Base-by-base conservation (phyloP, 2,888 invertebrate species). In the Hypolimnas misippus region DNA sequence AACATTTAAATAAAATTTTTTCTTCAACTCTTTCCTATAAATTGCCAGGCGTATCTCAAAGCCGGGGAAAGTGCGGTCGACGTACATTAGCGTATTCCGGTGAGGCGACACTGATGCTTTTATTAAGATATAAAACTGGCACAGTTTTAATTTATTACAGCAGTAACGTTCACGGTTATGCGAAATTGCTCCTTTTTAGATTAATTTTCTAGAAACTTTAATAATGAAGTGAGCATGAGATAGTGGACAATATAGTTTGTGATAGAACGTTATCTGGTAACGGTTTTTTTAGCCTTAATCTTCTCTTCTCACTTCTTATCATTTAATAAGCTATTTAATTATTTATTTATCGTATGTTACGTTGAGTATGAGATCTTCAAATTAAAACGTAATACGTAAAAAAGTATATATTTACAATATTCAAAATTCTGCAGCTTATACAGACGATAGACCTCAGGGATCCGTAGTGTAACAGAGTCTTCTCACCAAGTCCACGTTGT, bases 131-230 rank as follows among this genome's bases (percentile, higher is more conserved):
- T 42, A 35, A 17, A 60, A 60, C 14, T 60, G 46, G 54, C 35
- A 52, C 60, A 60, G 16, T 60, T 46, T 46, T 60, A 60, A 60
- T 60, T 60, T 54, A 54, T 38, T 38, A 8, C 46, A 54, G 25
- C 40, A 19, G 38, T 49, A 49, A 25, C 29, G 49, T 49, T 29
- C 29, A 29, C 25, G 2, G 29, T 29, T 49, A 49, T 29, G n/a
- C 29, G n/a, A n/a, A 14, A 49, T 25, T 19, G 19, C 12, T 19
- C 21, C 17, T 21, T 21, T 46, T 44, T 46, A 21, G 21, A 17
- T 21, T 46, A 12, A 29, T 49, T 49, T 49, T 29, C 29, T 49
- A 49, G 14, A 7, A 29, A 29, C 7, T 25, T 25, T 25, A 25
- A 25, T 25, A 25, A 25, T 25, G 25, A 25, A 25, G 25, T 25